These are phyloP conservation scores for Brachyptera putata DNA, from an alignment of 2,888 invertebrate genomes.

Conservation along the genomic window DNA sequence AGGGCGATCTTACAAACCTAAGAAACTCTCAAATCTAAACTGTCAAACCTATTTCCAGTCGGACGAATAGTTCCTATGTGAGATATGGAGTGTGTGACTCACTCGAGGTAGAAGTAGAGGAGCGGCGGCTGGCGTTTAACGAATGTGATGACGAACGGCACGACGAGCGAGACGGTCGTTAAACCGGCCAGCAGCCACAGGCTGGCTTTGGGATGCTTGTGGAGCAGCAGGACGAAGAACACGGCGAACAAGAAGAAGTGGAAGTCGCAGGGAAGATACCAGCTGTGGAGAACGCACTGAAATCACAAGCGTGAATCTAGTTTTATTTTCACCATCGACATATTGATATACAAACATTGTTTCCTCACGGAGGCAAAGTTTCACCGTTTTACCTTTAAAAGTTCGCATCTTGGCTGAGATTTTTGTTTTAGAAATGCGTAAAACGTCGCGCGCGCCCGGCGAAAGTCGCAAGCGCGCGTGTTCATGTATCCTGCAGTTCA, in stretches of 20 bases:
- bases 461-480: too few species aligned
- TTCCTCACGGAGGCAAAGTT: too few species aligned
- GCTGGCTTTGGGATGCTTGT: constrained; percentile 39
- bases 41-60: neutral
- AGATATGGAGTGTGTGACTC: neutral
- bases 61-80: neutral
- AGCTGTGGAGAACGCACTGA: constrained; percentile 62
- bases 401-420: too few species aligned
- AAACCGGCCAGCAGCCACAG: neutral
- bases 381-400: too few species aligned
- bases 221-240: constrained; percentile 48
- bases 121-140: neutral
- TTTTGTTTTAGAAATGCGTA: too few species aligned
- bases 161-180: neutral
- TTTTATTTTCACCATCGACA: too few species aligned
- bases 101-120: neutral
- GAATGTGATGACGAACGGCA: neutral
- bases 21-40: too few species aligned
- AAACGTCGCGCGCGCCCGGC: too few species aligned
- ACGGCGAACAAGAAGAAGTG: constrained; percentile 60
- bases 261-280: constrained; percentile 68
- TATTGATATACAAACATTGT: too few species aligned
- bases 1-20: too few species aligned
- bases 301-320: constrained; percentile 39
- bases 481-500: too few species aligned